Evolutionary conservation across 2,888 invertebrate genomes (phyloP).

Genomic region (Phrixothrix hirtus): DNA sequence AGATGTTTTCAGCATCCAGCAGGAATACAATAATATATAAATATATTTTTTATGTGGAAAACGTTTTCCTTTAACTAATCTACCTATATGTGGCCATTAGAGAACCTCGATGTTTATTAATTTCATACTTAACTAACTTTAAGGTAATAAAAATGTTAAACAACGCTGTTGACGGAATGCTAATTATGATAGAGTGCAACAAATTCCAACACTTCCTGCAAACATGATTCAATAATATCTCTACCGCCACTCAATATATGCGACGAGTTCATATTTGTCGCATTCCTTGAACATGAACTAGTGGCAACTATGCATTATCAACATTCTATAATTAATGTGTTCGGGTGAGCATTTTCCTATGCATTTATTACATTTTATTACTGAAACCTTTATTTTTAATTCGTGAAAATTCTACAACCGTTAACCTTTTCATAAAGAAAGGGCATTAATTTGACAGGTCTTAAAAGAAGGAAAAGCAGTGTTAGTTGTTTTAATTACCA

Average conservation of each 20-base stretch:
- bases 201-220: conserved; percentile 50
- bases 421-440: not conserved
- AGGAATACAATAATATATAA: conserved; percentile 40
- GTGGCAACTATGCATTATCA: conserved; percentile 50
- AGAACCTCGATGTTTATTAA: no score
- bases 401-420: conserved; percentile 1
- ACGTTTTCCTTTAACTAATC: no score
- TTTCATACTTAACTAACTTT: not conserved
- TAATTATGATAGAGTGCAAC: conserved; percentile 53
- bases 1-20: conserved; percentile 41
- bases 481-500: conserved; percentile 42
- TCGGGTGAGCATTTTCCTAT: not conserved
- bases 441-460: conserved; percentile 6
- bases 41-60: conserved; percentile 21
- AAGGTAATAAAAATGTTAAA: conserved; percentile 39
- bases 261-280: conserved; percentile 51
- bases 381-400: conserved; percentile 1
- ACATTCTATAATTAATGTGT: conserved; percentile 35
- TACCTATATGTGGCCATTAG: no score
- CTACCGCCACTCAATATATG: conserved; percentile 45
- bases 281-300: conserved; percentile 47
- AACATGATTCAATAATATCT: conserved; percentile 43
- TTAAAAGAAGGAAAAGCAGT: conserved; percentile 24
- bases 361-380: conserved; percentile 1
- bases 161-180: conserved; percentile 50